Evolutionary conservation across 2,797 vertebrate genomes (phyloP), one percentile per base, ranked within the genome.

Genomic region (Xenops minutus): DNA sequence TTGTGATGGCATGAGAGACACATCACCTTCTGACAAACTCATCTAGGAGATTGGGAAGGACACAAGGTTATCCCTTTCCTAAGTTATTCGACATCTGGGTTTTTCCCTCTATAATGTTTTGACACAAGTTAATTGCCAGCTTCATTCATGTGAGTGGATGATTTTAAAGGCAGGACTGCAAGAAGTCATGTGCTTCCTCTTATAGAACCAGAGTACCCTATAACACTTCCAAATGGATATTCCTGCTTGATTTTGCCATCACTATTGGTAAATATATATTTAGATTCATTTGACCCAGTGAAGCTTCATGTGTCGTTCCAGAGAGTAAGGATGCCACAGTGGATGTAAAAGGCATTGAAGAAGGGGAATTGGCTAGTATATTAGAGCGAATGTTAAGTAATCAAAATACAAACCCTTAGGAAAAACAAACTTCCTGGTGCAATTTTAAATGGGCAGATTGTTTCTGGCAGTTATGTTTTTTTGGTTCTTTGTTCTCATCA

Each of bases 91-190:
- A 95, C 93, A 95, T 96, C 93, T 96, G 90, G 43, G 91, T 96
- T 96, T 96, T 86, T 83, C 93, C 72, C 94, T 95, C 92, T 81
- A 59, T 89, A 93, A 15, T 97, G 96, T 97, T 97, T 97, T 97
- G 96, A 97, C 96, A 89, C 9, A n/a, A 95, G 94, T 94, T 97
- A 97, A 97, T 97, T 97, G 97, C 88, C 91, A 97, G 85, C 84
- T 92, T 97, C 76, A 85, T 95, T 95, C 92, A 88, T 88, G 78
- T 95, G 93, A 96, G 93, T 87, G 36, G 88, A 81, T 89, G 62
- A 61, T 94, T 93, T 96, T 94, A 95, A 96, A 85, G 44, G 69
- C 68, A 73, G 82, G 48, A 51, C 44, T 85, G 64, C 55, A 88
- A 95, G 87, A 95, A 97, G 83, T 88, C 94, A 85, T 39, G 88